phyloP scores from a whole-genome alignment of 2,113 vertebrate species.

The Plecotus auritus region DNA sequence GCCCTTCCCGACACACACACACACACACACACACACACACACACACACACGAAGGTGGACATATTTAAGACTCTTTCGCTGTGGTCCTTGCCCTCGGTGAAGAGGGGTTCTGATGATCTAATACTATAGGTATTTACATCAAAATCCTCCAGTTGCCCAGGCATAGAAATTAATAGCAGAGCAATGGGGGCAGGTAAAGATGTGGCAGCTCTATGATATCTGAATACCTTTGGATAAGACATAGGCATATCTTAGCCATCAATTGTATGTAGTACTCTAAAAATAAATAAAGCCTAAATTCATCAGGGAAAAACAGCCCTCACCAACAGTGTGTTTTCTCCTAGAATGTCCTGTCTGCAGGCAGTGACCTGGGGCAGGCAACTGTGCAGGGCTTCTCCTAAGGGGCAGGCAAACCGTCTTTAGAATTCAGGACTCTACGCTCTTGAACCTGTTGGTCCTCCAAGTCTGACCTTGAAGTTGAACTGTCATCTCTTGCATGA shows the following conservation, averaged over 20 bases:
- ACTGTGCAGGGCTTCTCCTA: neutral
- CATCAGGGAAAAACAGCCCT: neutral
- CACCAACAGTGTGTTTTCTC: neutral
- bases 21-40: neutral
- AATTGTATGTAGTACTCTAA: neutral
- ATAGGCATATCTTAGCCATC: neutral
- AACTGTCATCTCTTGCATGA: neutral
- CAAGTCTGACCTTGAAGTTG: constrained; percentile 1
- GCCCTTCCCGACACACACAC: neutral
- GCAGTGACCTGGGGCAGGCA: neutral
- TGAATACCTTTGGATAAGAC: neutral
- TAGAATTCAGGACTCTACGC: neutral
- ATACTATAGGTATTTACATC: neutral
- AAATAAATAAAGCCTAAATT: neutral
- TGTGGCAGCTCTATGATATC: neutral
- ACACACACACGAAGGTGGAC: neutral
- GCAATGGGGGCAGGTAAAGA: neutral
- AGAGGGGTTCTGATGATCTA: neutral
- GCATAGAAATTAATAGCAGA: neutral
- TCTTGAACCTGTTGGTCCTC: neutral
- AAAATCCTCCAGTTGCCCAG: neutral
- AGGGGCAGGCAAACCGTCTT: neutral
- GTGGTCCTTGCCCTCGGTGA: neutral
- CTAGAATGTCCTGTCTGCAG: neutral
- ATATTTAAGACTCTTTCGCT: neutral